phyloP scores from a whole-genome alignment of 2,113 vertebrate species.

The Podarcis cretensis region DNA sequence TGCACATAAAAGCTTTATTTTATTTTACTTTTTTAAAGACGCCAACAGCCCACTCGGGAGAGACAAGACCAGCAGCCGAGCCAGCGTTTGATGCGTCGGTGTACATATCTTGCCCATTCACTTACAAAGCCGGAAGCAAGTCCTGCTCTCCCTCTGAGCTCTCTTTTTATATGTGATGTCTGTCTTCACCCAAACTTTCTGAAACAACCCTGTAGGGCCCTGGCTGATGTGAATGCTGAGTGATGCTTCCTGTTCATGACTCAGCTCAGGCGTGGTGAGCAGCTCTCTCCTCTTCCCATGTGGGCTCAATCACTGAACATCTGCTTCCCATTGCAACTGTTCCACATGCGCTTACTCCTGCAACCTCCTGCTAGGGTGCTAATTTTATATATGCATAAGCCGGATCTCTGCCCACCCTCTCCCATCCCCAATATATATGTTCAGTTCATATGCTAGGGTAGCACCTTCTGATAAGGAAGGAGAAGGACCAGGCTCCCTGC shows the following conservation, averaged over 20 bases:
- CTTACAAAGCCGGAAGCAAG: neutral
- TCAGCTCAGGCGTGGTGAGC: neutral
- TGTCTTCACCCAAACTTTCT: neutral
- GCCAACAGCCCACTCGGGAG: neutral
- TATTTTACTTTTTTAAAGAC: too few relatives aligned
- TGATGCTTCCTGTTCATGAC: slow-evolving; percentile 17
- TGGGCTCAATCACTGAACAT: slow-evolving; percentile 61
- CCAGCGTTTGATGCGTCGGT: too few relatives aligned
- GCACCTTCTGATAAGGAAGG: neutral
- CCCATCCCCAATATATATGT: neutral
- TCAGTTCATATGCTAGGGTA: neutral
- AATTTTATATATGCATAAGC: slow-evolving; percentile 52
- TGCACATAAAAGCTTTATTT: too few relatives aligned
- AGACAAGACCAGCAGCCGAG: neutral
- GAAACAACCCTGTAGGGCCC: rapidly evolving
- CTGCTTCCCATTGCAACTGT: slow-evolving; percentile 58
- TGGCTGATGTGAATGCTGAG: slow-evolving; percentile 32
- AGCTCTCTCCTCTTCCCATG: neutral
- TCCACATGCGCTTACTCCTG: slow-evolving; percentile 40
- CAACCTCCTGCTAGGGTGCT: slow-evolving; percentile 57
- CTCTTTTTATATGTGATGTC: neutral
- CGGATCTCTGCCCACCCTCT: neutral
- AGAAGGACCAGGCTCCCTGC: neutral
- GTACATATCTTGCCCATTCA: neutral
- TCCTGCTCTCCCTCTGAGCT: neutral